These are phyloP conservation scores for Megaceryle alcyon DNA, from an alignment of 2,797 vertebrate species.

Conservation along the genomic window DNA sequence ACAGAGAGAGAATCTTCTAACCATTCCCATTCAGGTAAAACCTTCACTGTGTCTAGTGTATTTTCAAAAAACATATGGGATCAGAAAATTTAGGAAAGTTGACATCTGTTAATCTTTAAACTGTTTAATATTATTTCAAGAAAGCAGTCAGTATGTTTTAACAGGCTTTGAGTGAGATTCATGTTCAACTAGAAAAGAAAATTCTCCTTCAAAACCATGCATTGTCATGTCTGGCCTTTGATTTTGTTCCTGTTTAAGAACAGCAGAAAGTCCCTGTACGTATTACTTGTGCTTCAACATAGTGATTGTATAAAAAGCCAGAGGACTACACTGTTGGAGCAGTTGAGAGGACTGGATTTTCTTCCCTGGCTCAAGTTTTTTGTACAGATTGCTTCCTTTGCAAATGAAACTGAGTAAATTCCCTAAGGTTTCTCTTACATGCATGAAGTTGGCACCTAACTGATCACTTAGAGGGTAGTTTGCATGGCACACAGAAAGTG, in stretches of 20 bases:
- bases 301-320: neutral
- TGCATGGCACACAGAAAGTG: neutral
- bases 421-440: no score
- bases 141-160: neutral
- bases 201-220: neutral
- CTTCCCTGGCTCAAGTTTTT: no score
- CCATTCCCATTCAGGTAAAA: neutral
- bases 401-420: no score
- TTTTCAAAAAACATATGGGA: neutral
- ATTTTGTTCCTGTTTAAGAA: neutral
- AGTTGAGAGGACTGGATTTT: neutral
- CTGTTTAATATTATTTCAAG: neutral
- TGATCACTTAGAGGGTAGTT: neutral
- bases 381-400: no score
- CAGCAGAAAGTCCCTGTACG: neutral
- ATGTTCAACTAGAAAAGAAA: neutral
- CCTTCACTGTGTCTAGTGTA: neutral
- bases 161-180: neutral
- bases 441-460: no score
- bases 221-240: neutral
- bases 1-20: neutral
- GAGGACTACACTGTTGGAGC: neutral
- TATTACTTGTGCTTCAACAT: neutral
- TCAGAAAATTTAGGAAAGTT: neutral
- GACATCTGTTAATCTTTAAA: neutral